Conservation (phyloP, 2,888 invertebrate species). For the Dolomedes plantarius region DNA sequence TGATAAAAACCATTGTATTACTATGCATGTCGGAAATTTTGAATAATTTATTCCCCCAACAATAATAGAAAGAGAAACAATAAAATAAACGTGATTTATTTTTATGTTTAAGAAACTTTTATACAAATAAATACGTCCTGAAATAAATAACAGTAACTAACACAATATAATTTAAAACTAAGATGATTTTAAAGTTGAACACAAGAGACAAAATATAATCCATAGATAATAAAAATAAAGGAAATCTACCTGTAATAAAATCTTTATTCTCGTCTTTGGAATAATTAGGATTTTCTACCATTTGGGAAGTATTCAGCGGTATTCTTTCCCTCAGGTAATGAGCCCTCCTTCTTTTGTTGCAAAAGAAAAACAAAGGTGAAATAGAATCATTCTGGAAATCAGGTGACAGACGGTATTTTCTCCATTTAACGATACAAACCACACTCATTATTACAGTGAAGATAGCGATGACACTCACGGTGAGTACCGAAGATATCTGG, state of each 20-base stretch:
- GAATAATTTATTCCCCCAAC: no score
- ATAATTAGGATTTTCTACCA: conserved; percentile 74
- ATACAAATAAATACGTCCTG: no score
- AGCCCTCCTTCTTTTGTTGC: conserved; percentile 33
- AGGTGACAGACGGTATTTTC: conserved; percentile 27
- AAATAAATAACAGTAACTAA: no score
- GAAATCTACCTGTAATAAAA: conserved; percentile 26
- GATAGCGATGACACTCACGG: not conserved
- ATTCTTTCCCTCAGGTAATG: conserved; percentile 64
- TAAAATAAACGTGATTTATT: no score
- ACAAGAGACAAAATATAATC: no score
- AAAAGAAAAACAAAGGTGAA: conserved; percentile 29
- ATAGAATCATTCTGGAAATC: conserved; percentile 22
- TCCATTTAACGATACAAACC: conserved; percentile 40
- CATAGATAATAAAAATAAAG: no score
- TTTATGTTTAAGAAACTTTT: no score
- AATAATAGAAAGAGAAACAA: no score
- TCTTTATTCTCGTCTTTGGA: conserved; percentile 40
- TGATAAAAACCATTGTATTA: no score
- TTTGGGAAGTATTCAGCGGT: conserved; percentile 72
- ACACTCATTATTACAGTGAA: conserved; percentile 4
- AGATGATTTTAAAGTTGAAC: no score
- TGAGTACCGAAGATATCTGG: conserved; percentile 36
- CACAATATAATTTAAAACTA: no score
- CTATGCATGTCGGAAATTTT: no score